Evolutionary conservation across 2,888 invertebrate species (phyloP), one percentile per base, ranked within the genome.

Genomic region (Cephus runcator): DNA sequence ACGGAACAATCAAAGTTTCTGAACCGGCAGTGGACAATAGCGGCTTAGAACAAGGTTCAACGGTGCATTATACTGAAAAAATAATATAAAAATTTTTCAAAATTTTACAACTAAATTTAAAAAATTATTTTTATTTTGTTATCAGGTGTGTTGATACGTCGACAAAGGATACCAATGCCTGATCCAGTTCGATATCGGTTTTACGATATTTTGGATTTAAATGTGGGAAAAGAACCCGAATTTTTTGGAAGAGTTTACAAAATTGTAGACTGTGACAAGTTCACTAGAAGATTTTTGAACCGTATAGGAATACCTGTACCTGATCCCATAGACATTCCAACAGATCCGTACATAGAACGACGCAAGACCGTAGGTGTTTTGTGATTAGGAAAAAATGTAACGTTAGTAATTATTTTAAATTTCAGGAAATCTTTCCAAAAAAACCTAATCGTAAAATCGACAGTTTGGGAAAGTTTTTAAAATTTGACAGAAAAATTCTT

Each of bases 1-100:
- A 98, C 91, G 98, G 97, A 30, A 97, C 98, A 1, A 95, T 98
- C 84, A 97, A 97, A 92, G 96, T 98, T 4, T 91, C 93, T 77
- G 98, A 98, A 89, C 97, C 97, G 0, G 94, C 94, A 87, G 94
- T 96, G 12, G 94, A 95, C 76, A 98, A 98, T 88, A 97, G 97
- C 85, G 98, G 98, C 6, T 93, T 97, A 84, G 94, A 95, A 68
- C 98, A 98, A 94, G 98, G 98, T 95, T 91, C 82, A 82, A 34
- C 74, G 36, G 34, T 74, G 30, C 30, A 33, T 74, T 74, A 23
- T 74, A 6, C 30, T 71, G 4, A 23, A 33, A 71, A 33, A 34
- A 73, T 73, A 68, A 34, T 30, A 33, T 12, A 68, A n/a, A 69
- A 40, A 34, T 40, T 73, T 69, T 31, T 35, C 36, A 34, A 76